A percentile compares a stretch with the other conserved stretches of the same genome.
phyloP scores from a whole-genome alignment of 2,797 vertebrate genomes.

The Peromyscus melanophrys region DNA sequence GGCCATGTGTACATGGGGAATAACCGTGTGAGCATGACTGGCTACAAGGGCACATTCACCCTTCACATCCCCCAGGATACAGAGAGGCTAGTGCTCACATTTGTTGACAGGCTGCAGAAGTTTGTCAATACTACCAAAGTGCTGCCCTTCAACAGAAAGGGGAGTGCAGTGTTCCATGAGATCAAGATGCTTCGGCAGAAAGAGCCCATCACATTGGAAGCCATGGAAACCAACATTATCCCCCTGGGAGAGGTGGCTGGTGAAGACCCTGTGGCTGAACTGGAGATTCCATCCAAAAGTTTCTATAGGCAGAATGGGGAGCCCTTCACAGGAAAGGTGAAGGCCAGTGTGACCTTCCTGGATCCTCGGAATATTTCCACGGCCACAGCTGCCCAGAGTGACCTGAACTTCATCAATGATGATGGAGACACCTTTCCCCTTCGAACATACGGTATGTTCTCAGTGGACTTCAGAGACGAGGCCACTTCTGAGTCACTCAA shows the following conservation, averaged over 20 bases:
- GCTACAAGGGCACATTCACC: slow-evolving; percentile 98
- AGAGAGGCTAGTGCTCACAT: slow-evolving; percentile 96
- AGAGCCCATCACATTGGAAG: slow-evolving; percentile 93
- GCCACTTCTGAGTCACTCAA: slow-evolving; percentile 94
- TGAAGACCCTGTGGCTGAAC: slow-evolving; percentile 94
- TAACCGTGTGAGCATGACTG: slow-evolving; percentile 95
- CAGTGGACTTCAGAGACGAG: slow-evolving; percentile 96
- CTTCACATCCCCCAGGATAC: slow-evolving; percentile 95
- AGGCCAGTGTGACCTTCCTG: slow-evolving; percentile 97
- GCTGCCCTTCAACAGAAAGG: slow-evolving; percentile 95
- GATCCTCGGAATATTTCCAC: slow-evolving; percentile 96
- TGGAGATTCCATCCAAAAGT: slow-evolving; percentile 95
- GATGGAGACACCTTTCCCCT: slow-evolving; percentile 96
- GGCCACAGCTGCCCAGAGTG: slow-evolving; percentile 95
- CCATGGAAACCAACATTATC: slow-evolving; percentile 93
- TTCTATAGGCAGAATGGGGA: slow-evolving; percentile 97
- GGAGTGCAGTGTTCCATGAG: slow-evolving; percentile 97
- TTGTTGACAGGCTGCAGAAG: slow-evolving; percentile 97
- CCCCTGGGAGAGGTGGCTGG: slow-evolving; percentile 94
- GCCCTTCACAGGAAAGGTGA: slow-evolving; percentile 95
- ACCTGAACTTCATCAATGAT: slow-evolving; percentile 95
- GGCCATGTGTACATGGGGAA: slow-evolving; percentile 96
- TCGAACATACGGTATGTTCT: slow-evolving; percentile 99
- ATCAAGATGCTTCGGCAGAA: slow-evolving; percentile 96
- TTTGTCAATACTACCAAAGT: slow-evolving; percentile 99